Evolutionary conservation across 2,113 vertebrate genomes (phyloP).

Genomic region (Panthera uncia): DNA sequence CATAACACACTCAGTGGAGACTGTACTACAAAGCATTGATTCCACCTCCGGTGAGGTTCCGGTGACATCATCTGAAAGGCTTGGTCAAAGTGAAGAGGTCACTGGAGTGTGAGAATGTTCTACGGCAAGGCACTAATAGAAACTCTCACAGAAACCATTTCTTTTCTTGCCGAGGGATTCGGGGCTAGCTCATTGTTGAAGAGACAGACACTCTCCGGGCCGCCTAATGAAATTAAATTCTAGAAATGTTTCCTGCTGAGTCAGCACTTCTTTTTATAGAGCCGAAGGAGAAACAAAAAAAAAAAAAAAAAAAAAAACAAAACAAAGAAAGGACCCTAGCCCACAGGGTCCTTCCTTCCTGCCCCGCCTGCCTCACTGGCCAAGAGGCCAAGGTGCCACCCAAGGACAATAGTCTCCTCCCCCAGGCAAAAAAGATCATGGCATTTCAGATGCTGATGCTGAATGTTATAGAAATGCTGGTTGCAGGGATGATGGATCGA

Average conservation of each 20-base stretch:
- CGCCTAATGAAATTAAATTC: constrained; percentile 42
- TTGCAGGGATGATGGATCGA: not conserved
- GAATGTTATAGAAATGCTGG: not conserved
- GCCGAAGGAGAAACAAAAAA: not conserved
- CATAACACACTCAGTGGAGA: not conserved
- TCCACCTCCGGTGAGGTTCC: constrained; percentile 1
- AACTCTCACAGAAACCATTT: constrained; percentile 35
- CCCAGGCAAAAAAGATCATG: not conserved
- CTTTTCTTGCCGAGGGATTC: not conserved
- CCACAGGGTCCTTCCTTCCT: not conserved
- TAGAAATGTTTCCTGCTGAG: constrained; percentile 37
- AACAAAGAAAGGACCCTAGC: not conserved
- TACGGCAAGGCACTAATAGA: not conserved
- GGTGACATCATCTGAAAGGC: constrained; percentile 42
- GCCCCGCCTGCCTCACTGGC: not conserved
- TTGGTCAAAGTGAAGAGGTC: constrained; percentile 43
- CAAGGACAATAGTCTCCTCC: not conserved
- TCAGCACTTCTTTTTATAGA: not conserved
- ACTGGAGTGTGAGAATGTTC: constrained; percentile 35
- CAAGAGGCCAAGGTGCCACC: not conserved
- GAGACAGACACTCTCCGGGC: not conserved
- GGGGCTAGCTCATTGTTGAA: not conserved
- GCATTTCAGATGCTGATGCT: not conserved
- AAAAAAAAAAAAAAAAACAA: too few relatives aligned
- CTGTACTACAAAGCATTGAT: not conserved